Base-by-base conservation (phyloP, 1,140 invertebrate species). In the Drosophila pachea region DNA sequence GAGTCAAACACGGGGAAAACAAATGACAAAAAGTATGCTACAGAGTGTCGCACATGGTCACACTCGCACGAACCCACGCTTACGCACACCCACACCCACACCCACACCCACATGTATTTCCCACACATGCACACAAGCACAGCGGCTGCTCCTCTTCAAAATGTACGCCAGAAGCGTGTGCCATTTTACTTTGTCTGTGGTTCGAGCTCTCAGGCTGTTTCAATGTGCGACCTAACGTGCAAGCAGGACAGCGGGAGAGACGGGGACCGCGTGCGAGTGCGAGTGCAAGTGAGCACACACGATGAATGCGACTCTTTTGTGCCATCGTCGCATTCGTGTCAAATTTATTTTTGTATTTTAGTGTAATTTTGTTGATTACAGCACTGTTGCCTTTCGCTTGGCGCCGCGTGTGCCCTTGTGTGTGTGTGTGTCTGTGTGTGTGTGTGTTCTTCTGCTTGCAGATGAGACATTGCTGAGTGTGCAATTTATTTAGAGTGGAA, bases 271-370 rank as follows among this genome's bases (percentile, higher is more conserved):
- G 5, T 16, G 12, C 14, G n/a, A 7, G 40, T 42, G 40, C 12
- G 40, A 12, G n/a, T 12, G 40, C 12, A 11, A 12, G 40, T n/a
- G 40, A 22, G 22, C 22, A 2, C 22, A 22, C 22, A 60, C 2
- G 33, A 36, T 36, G 33, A 31, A 31, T 12, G 49, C 62, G 48
- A 22, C 38, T 31, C 79, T 65, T 84, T 84, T 78, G 75, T 83
- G 78, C 84, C 79, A 76, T 84, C 79, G 76, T 76, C 79, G 81
- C 79, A 84, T 84, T 84, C 81, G 79, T 84, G 79, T 84, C 79
- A 84, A 84, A 84, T 84, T 79, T 84, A 84, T 84, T 86, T 84
- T 68, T 83, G 76, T 84, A 83, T 83, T 83, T 83, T 83, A 83
- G 79, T 83, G 78, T 83, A 83, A 83, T 83, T 83, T 83, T 83